Evolutionary conservation across 1,140 invertebrate species (phyloP), one percentile per base, ranked within the genome.

Genomic region (Antheraea pernyi): DNA sequence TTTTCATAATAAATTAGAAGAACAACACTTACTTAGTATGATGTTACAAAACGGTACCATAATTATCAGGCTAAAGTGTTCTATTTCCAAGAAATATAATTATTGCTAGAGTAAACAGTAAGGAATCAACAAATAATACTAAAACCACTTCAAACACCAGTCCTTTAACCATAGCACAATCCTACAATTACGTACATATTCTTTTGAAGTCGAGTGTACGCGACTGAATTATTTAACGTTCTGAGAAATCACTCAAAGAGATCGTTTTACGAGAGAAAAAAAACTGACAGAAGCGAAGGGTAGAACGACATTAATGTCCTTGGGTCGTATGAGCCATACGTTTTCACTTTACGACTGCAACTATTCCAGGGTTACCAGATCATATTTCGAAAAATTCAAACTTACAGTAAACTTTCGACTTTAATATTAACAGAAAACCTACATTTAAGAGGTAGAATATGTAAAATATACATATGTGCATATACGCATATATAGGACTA

Each of bases 231-330:
- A 78, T 76, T 75, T 53, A 77, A 77, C 82, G 84, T 86, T 86
- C 82, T 82, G 77, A 77, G 74, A 83, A 86, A 85, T 83, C 80
- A 86, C 77, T 86, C 81, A 82, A 84, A 82, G 82, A 79, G 76
- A 80, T 82, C 77, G 78, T 83, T 84, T 88, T 88, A 88, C 79
- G 74, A 71, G 59, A 69, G 48, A 69, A 81, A 77, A 84, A 87
- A 85, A 80, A 78, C 72, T 78, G 76, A 80, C 76, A 69, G 74
- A 68, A 63, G 72, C 68, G 61, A 74, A 70, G 74, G 72, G 74
- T 79, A 74, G 68, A 62, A 71, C 65, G 78, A 81, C 83, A 79
- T 86, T 86, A 82, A 87, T 79, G 81, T 81, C 70, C 70, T 60
- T 66, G 74, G 71, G 81, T 81, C 77, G 80, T 77, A 81, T 70